phyloP scores from a whole-genome alignment of 2,797 vertebrate species.

The Coilia nasus region DNA sequence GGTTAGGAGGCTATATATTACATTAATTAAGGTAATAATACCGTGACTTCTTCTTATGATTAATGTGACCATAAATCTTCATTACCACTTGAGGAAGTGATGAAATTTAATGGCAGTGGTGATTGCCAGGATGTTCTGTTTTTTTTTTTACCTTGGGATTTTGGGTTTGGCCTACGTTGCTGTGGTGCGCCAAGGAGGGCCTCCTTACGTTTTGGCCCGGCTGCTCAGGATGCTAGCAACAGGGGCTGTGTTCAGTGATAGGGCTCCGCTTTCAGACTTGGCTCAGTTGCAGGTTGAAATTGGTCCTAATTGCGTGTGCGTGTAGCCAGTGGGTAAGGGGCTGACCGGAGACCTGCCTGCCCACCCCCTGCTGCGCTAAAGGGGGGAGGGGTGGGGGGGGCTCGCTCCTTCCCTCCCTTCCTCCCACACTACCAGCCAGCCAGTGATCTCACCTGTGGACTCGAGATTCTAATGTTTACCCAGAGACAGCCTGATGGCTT shows the following conservation, averaged over 20 bases:
- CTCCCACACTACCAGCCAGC: conserved; percentile 50
- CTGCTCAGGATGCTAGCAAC: neutral
- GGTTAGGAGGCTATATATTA: too few species aligned
- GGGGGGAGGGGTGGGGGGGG: too few species aligned
- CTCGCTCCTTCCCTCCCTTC: conserved; percentile 36
- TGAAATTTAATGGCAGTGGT: neutral
- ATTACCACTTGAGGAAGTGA: neutral
- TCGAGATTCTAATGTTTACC: conserved; percentile 57
- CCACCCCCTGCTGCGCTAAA: neutral
- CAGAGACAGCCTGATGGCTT: conserved; percentile 71
- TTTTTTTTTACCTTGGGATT: neutral
- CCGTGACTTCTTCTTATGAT: neutral
- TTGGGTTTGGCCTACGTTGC: neutral
- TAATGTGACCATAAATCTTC: neutral
- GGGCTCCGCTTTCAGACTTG: neutral
- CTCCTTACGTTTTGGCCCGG: neutral
- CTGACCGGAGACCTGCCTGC: neutral
- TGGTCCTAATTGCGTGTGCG: neutral
- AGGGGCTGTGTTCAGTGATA: neutral
- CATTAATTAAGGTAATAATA: neutral
- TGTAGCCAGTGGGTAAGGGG: neutral
- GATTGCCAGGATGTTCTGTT: neutral
- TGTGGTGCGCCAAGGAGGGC: neutral
- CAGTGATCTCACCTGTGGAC: conserved; percentile 72
- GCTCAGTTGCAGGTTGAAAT: neutral